Evolutionary conservation across 2,888 invertebrate species (phyloP), one percentile per base, ranked within the genome.

Genomic region (Cheilosia impressa): DNA sequence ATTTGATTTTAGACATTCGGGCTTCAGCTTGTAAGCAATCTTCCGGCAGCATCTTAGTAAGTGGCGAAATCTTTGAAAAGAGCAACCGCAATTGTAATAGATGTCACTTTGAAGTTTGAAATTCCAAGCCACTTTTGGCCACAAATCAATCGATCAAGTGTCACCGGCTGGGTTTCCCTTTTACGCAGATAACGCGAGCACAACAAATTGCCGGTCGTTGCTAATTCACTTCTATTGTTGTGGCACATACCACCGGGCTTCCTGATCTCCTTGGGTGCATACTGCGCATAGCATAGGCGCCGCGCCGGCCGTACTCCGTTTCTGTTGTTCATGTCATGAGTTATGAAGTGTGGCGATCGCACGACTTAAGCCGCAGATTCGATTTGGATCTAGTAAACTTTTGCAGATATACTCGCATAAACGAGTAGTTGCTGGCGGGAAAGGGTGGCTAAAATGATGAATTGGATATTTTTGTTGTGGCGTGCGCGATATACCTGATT

Each of bases 121-220:
- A 79, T 75, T 65, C 47, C 66, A 19, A 65, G 34, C 76, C 69
- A 76, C 69, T 76, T 69, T 38, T 52, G 27, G 58, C 43, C 68
- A 69, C 69, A 79, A 69, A 75, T 69, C 79, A 78, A 84, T 79
- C 75, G 79, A 79, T 84, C 84, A 83, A 62, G 50, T 55, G 77
- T 57, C 81, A 58, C 47, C 47, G 17, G 38, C 17, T 47, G 52
- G n/a, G 43, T 15, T 45, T 9, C 22, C 43, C 43, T 66, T 66
- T 34, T 41, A 60, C 52, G 63, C 43, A 68, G 62, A 69, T 47
- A 65, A 41, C 75, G 47, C 27, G 38, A 50, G 66, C 38, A 38
- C 38, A 53, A 68, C 68, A 77, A 68, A 68, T 60, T 45, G 60
- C 17, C 62, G 63, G 31, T 27, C 71, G 69, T 71, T 78, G 69